Evolutionary conservation across 2,888 invertebrate genomes (phyloP).

Genomic region (Pachymerium ferrugineum): DNA sequence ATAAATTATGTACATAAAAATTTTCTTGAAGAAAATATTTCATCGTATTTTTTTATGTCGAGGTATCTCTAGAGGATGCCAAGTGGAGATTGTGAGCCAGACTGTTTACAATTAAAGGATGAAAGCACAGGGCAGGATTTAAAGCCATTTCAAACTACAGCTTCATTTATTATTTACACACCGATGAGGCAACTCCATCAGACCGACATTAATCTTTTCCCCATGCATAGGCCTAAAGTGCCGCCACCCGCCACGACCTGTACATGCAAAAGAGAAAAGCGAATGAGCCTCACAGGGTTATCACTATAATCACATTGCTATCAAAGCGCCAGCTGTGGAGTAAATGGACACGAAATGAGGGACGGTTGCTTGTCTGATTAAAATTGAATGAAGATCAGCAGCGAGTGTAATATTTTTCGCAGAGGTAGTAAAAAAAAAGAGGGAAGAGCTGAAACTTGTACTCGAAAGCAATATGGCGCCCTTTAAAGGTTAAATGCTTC

Average conservation of each 20-base stretch:
- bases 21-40: no score
- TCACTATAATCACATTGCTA: background rate
- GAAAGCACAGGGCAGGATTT: background rate
- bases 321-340: background rate
- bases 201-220: conserved; percentile 1
- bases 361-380: background rate
- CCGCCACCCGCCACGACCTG: conserved; percentile 13
- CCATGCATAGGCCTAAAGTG: background rate
- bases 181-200: conserved; percentile 13
- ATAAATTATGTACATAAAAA: no score
- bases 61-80: background rate
- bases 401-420: background rate
- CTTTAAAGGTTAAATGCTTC: conserved; percentile 1
- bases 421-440: background rate
- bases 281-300: background rate
- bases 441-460: background rate
- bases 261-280: background rate
- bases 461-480: background rate
- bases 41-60: no score
- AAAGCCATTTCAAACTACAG: conserved; percentile 6
- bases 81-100: background rate
- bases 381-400: background rate
- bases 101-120: conserved; percentile 13
- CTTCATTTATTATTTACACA: conserved; percentile 8
- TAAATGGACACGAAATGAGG: conserved; percentile 4